A percentile compares a stretch with the other conserved stretches of the same genome.
Conservation (phyloP, 2,797 vertebrate species). For the Muraenolepis orangiensis region DNA sequence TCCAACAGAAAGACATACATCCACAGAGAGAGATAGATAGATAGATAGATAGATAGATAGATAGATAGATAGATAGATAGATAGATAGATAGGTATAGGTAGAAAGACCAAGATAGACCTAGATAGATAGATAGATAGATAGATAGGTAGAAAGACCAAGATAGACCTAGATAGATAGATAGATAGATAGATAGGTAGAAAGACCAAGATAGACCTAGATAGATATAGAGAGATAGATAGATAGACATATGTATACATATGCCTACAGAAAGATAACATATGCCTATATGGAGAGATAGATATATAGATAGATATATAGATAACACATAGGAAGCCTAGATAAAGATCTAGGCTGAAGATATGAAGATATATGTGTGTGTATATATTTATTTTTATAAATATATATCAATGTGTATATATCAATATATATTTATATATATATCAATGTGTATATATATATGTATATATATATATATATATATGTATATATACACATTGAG, state of each 20-base stretch:
- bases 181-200: conserved; percentile 17
- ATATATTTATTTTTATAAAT: no score
- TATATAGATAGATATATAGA: conserved; percentile 17
- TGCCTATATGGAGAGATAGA: conserved; percentile 12
- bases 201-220: conserved; percentile 11
- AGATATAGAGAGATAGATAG: conserved; percentile 12
- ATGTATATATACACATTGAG: neutral
- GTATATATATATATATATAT: conserved; percentile 18
- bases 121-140: conserved; percentile 7
- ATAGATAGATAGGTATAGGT: conserved; percentile 1
- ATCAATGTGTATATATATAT: conserved; percentile 5
- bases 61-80: conserved; percentile 19
- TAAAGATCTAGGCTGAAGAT: no score
- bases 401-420: conserved; percentile 9
- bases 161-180: conserved; percentile 20
- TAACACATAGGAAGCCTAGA: conserved; percentile 22
- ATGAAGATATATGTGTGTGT: no score
- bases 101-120: no score
- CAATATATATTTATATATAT: conserved; percentile 16
- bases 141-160: neutral
- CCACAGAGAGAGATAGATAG: conserved; percentile 8
- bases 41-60: conserved; percentile 1
- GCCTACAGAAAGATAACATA: neutral
- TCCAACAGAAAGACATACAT: conserved; percentile 9
- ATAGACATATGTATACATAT: conserved; percentile 16